Evolutionary conservation across 2,797 vertebrate genomes (phyloP), one percentile per base, ranked within the genome.

Genomic region (Epinephelus awoara): DNA sequence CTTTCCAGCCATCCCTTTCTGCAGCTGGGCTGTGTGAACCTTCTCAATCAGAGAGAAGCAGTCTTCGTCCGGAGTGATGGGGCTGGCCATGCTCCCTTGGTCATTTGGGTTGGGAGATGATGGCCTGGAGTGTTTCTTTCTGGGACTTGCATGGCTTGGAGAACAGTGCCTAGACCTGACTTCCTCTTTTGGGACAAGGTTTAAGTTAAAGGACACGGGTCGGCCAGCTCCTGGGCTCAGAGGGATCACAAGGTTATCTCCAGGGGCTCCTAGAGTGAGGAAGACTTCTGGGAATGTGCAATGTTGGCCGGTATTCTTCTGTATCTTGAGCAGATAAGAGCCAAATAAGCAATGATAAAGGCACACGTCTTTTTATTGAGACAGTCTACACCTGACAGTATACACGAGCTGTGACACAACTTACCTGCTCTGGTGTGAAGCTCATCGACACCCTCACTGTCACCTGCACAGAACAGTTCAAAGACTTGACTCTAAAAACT

Each of bases 361-460:
- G 1, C 14, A 59, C 13, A 57, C 6, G 42, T 72, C 0, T 67
- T 70, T 70, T 68, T 47, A 52, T 67, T 40, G n/a, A 27, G 23
- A 27, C 5, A 67, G 40, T 40, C 34, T 63, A 61, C 19, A 71
- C 8, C 34, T 34, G 34, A 34, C 34, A 77, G 64, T 57, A 14
- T 23, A 23, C 13, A 66, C n/a, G 66, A n/a, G 18, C 6, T 44
- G 21, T 62, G 29, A 18, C 10, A 47, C 29, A 47, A 9, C 68
- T 88, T 90, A 95, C 95, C 86, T 80, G 88, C 29, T 88, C 88
- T 77, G 92, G 91, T 63, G 93, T 91, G 85, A 95, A 93, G 83
- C 87, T 93, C 91, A 96, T 87, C n/a, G 93, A 94, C 52, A 95
- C 88, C 40, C 64, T 94, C 67, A 96, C 63, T 56, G 93, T 94